Conservation (phyloP, 2,888 invertebrate species). For the Caenorhabditis macrosperma region DNA sequence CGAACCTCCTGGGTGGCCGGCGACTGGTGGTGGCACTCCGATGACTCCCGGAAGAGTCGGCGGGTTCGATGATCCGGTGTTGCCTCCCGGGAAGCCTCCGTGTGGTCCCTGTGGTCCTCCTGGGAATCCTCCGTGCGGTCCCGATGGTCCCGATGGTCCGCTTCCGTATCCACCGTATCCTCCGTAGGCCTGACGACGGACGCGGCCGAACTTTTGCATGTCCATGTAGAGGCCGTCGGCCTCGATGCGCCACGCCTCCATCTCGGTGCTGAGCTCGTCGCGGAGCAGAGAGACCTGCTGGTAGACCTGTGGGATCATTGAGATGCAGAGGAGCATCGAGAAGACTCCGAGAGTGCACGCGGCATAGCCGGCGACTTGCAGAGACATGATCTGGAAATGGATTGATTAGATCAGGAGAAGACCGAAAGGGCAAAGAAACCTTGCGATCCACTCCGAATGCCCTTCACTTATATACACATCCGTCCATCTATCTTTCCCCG, state of each 20-base stretch:
- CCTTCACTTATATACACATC: too few species aligned
- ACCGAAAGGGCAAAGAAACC: too few species aligned
- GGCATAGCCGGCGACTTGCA: conserved; percentile 52
- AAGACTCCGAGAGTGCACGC: conserved; percentile 65
- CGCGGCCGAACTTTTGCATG: conserved; percentile 64
- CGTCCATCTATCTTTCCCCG: conserved; percentile 3
- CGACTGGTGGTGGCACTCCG: conserved; percentile 59
- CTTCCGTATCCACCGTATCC: conserved; percentile 65
- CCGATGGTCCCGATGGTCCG: conserved; percentile 42
- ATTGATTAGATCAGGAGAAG: too few species aligned
- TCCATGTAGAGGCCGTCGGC: conserved; percentile 63
- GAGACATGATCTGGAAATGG: conserved; percentile 31
- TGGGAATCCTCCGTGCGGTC: conserved; percentile 53
- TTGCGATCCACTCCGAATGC: too few species aligned
- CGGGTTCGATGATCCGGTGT: conserved; percentile 31
- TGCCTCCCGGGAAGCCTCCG: conserved; percentile 45
- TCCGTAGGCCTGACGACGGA: conserved; percentile 66
- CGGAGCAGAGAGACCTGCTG: conserved; percentile 67
- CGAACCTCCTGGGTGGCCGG: conserved; percentile 58
- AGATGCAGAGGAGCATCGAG: conserved; percentile 60
- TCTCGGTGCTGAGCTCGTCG: conserved; percentile 68
- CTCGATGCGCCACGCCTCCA: conserved; percentile 68
- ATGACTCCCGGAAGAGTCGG: conserved; percentile 58
- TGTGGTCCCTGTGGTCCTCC: conserved; percentile 40
- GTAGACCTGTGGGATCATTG: conserved; percentile 64